Conservation (phyloP, 2,113 vertebrate genomes). For the Hippocampus zosterae region DNA sequence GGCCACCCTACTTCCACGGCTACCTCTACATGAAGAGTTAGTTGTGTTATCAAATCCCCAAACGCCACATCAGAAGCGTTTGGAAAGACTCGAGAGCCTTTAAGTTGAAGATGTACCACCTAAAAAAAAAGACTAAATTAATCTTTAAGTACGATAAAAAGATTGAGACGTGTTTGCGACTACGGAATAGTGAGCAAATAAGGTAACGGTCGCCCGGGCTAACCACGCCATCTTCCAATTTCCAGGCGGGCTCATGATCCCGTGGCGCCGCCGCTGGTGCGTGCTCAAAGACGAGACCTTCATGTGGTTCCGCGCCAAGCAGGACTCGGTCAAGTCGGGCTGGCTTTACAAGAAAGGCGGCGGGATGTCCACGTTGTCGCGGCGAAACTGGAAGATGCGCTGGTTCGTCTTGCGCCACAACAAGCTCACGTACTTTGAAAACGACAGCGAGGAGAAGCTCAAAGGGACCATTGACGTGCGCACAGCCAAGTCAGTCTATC, state of each 20-base stretch:
- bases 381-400: conserved; percentile 91
- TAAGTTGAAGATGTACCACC: too few species aligned
- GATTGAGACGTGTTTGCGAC: not conserved
- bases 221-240: not conserved
- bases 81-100: too few species aligned
- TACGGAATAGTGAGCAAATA: not conserved
- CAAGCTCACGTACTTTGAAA: conserved; percentile 90
- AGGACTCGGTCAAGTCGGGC: conserved; percentile 84
- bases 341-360: conserved; percentile 94
- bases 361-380: conserved; percentile 85
- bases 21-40: conserved; percentile 92
- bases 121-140: not conserved
- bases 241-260: conserved; percentile 85
- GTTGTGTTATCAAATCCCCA: conserved; percentile 22
- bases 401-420: conserved; percentile 88
- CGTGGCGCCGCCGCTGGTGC: conserved; percentile 86
- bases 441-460: conserved; percentile 87
- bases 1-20: conserved; percentile 87
- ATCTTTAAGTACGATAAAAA: not conserved
- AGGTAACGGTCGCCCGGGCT: not conserved
- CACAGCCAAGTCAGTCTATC: conserved; percentile 75
- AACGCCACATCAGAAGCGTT: not conserved
- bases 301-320: conserved; percentile 90
- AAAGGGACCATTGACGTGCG: conserved; percentile 86
- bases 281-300: conserved; percentile 88